Evolutionary conservation across 2,888 invertebrate species (phyloP), one percentile per base, ranked within the genome.

Genomic region (Prosopocoilus inquinatus): DNA sequence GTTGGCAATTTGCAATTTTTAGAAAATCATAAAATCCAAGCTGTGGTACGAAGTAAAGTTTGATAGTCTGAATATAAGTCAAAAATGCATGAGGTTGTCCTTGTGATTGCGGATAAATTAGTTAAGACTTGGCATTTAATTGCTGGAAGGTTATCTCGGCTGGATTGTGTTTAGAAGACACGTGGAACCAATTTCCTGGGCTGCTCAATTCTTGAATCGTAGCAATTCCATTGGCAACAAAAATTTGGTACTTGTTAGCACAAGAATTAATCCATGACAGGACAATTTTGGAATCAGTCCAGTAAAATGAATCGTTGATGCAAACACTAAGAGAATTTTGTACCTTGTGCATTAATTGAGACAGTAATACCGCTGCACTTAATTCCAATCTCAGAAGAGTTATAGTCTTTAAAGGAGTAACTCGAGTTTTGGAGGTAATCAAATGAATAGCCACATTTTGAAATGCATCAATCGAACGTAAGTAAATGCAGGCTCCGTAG

Each of bases 231-330:
- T 51, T 45, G 8, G 44, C 44, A 20, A 51, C 45, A 45, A 45
- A 51, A 5, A 35, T 51, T 45, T 50, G 15, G 28, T 28, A 50
- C 16, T 34, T 20, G 9, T 32, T 32, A 13, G 51, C 45, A 34
- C 28, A 28, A 3, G 34, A 4, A 9, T 20, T 28, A 9, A 46
- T 11, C 41, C 41, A 41, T 2, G 9, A 2, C 9, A 41, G 11
- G n/a, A n/a, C 39, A 38, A 38, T 38, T 38, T 38, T 3, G 13
- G 39, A 38, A 38, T 38, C 39, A 38, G 39, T 7, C 39, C 39
- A 38, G 9, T 38, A 46, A n/a, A n/a, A 46, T 28, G 15, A 8
- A 9, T 43, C 16, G 2, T 2, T 9, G 15, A 43, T 11, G 9
- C 15, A 9, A 3, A 43, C 11, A 43, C 15, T 43, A 9, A 43